A percentile compares a stretch with the other conserved stretches of the same genome.
Conservation (phyloP, 2,113 vertebrate genomes). For the Carassius auratus region DNA sequence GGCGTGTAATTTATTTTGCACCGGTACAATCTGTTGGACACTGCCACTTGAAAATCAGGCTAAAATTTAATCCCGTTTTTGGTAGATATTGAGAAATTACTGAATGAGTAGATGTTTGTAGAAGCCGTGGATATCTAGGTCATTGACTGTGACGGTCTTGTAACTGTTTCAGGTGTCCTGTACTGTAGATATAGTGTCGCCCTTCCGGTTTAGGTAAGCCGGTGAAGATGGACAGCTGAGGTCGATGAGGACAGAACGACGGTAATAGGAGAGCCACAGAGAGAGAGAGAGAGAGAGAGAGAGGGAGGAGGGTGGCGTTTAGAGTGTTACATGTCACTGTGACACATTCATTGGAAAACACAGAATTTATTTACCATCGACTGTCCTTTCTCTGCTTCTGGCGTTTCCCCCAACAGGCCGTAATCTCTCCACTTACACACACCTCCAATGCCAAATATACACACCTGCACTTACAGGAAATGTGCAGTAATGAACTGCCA, state of each 20-base stretch:
- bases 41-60: slow-evolving; percentile 13
- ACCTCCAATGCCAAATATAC: slow-evolving; percentile 24
- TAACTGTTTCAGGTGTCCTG: neutral
- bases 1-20: slow-evolving; percentile 3
- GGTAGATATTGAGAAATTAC: neutral
- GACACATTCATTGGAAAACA: slow-evolving; percentile 52
- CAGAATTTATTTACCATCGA: slow-evolving; percentile 57
- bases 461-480: slow-evolving; percentile 25
- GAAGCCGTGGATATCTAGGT: neutral
- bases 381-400: slow-evolving; percentile 38
- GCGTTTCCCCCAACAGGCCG: slow-evolving; percentile 14
- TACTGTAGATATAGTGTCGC: neutral
- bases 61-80: neutral
- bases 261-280: slow-evolving; percentile 52
- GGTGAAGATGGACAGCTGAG: slow-evolving; percentile 37
- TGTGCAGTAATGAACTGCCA: slow-evolving; percentile 44
- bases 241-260: slow-evolving; percentile 32
- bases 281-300: slow-evolving; percentile 38
- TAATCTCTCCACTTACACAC: slow-evolving; percentile 34
- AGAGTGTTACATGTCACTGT: slow-evolving; percentile 52
- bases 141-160: neutral
- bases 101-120: neutral
- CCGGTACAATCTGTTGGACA: too few species aligned
- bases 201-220: slow-evolving; percentile 1
- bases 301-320: slow-evolving; percentile 37